A percentile compares a stretch with the other conserved stretches of the same genome.
These are phyloP conservation scores for Cranoglanis bouderius DNA, from an alignment of 2,113 vertebrate genomes.

Conservation along the genomic window DNA sequence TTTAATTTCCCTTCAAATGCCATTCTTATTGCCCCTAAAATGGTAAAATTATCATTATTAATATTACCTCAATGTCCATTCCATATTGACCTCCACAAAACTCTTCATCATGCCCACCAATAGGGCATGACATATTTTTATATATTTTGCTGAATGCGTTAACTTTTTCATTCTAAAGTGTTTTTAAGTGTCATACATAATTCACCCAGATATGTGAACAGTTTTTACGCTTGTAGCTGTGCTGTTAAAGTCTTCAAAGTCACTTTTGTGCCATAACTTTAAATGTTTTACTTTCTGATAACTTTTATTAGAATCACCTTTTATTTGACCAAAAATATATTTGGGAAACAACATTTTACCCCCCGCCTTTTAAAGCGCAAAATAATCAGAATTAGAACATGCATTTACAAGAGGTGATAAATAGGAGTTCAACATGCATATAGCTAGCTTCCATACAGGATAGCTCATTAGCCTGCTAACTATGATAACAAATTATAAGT, in stretches of 20 bases:
- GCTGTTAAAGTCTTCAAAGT: neutral
- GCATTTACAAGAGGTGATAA: neutral
- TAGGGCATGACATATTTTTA: neutral
- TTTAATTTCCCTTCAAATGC: neutral
- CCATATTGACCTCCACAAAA: neutral
- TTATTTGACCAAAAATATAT: neutral
- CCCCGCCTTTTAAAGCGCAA: neutral
- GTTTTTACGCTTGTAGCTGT: neutral
- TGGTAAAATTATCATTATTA: neutral
- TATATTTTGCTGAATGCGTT: neutral
- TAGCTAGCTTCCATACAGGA: neutral
- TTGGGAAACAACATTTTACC: neutral
- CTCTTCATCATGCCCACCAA: neutral
- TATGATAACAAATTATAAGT: neutral
- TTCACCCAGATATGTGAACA: neutral
- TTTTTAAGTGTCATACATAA: neutral
- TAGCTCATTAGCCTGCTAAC: neutral
- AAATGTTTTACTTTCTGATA: neutral
- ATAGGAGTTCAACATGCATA: neutral
- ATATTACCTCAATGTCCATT: neutral
- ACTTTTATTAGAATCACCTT: neutral
- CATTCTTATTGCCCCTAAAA: neutral
- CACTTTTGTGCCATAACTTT: neutral
- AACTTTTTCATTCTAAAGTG: neutral
- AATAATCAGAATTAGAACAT: neutral